A percentile compares a stretch with the other conserved stretches of the same genome.
Conservation (phyloP, 2,888 invertebrate species). For the Tillus elongatus region DNA sequence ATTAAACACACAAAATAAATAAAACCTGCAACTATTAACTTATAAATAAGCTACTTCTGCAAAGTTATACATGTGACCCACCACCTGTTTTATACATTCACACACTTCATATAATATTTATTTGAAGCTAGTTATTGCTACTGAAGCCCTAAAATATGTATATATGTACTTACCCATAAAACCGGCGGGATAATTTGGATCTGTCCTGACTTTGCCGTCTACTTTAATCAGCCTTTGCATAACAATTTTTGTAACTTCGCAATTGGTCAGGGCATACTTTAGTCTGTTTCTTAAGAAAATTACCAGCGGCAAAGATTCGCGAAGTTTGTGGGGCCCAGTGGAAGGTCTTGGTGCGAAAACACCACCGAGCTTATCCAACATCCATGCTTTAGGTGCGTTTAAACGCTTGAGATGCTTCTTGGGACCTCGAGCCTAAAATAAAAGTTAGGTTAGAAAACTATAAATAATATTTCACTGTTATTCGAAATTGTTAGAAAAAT, state of each 20-base stretch:
- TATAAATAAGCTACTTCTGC: no score
- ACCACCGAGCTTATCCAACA: slow-evolving; percentile 98
- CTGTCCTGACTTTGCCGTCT: slow-evolving; percentile 96
- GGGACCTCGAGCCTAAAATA: slow-evolving; percentile 86
- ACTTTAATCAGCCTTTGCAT: slow-evolving; percentile 98
- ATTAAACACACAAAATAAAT: no score
- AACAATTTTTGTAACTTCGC: slow-evolving; percentile 95
- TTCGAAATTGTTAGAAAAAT: no score
- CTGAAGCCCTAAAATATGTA: no score
- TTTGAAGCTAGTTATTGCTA: no score
- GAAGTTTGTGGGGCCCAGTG: slow-evolving; percentile 94
- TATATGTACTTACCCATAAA: slow-evolving; percentile 97
- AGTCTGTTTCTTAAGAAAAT: slow-evolving; percentile 95
- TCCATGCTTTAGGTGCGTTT: slow-evolving; percentile 99
- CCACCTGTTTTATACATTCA: no score
- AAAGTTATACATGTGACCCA: no score
- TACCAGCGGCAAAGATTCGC: slow-evolving; percentile 93
- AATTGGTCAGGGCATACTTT: slow-evolving; percentile 94
- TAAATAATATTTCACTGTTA: no score
- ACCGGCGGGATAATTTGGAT: slow-evolving; percentile 94
- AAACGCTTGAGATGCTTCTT: slow-evolving; percentile 99
- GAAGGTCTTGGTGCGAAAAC: slow-evolving; percentile 96
- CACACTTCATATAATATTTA: no score
- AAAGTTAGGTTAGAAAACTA: slow-evolving; percentile 18
- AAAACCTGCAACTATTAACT: no score